Evolutionary conservation across 2,888 invertebrate genomes (phyloP).

Genomic region (Pristionchus fissidentatus): DNA sequence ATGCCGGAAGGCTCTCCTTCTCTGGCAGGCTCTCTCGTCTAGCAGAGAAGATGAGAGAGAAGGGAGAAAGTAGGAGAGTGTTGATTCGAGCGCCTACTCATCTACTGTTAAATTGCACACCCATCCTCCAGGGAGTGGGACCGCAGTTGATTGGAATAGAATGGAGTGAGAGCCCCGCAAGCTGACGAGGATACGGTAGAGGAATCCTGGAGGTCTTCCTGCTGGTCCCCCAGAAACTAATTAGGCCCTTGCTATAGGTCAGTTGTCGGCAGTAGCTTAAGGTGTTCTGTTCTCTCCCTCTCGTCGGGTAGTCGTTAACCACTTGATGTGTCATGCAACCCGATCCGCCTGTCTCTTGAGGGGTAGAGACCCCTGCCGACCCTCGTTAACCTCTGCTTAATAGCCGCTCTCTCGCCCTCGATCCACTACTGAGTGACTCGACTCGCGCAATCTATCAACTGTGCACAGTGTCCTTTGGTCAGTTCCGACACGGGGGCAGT

Average conservation of each 20-base stretch:
- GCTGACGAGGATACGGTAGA: constrained; percentile 24
- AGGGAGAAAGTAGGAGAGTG: background rate
- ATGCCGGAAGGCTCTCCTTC: background rate
- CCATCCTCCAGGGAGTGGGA: constrained; percentile 17
- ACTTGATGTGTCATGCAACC: constrained; percentile 44
- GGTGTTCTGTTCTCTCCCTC: background rate
- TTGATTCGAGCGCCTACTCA: constrained; percentile 32
- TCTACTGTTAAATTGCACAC: constrained; percentile 46
- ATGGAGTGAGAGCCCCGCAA: constrained; percentile 38
- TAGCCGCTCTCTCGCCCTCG: constrained; percentile 18
- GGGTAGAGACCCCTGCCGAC: constrained; percentile 33
- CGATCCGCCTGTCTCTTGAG: constrained; percentile 15
- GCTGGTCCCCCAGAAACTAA: background rate
- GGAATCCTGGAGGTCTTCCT: background rate
- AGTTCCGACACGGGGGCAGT: constrained; percentile 43
- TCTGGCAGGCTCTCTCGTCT: too few species aligned
- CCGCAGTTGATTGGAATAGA: constrained; percentile 17
- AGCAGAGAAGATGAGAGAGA: background rate
- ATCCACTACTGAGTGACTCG: background rate
- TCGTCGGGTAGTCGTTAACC: constrained; percentile 13
- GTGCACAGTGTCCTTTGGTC: background rate
- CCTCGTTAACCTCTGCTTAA: constrained; percentile 40
- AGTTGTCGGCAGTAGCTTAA: background rate
- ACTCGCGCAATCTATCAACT: constrained; percentile 37
- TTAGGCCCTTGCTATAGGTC: background rate